phyloP scores from a whole-genome alignment of 2,113 vertebrate genomes.

The Trematomus loennbergii region DNA sequence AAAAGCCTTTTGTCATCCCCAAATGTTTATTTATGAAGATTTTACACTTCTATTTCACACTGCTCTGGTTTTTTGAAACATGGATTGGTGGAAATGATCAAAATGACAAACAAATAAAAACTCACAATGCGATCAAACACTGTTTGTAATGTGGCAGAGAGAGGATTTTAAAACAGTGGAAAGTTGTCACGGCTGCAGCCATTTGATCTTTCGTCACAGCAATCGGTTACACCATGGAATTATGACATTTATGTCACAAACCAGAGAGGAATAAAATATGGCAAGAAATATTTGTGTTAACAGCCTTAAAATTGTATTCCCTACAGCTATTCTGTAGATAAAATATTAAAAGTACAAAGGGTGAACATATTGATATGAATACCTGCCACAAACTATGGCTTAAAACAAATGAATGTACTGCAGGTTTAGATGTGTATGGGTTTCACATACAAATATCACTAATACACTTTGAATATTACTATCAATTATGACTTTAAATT shows the following conservation, averaged over 20 bases:
- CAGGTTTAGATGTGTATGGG: neutral
- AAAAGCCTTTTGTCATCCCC: constrained; percentile 60
- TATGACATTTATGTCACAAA: neutral
- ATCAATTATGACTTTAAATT: constrained; percentile 30
- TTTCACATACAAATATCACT: neutral
- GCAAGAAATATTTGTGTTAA: neutral
- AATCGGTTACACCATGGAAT: neutral
- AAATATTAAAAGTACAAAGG: constrained; percentile 7
- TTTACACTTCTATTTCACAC: constrained; percentile 58
- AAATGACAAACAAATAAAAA: constrained; percentile 58
- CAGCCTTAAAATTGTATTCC: constrained; percentile 24
- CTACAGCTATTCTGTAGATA: neutral
- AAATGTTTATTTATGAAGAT: constrained; percentile 59
- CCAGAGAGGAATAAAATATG: constrained; percentile 21
- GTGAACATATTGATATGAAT: neutral
- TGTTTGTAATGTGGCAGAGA: constrained; percentile 1
- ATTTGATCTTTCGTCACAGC: neutral
- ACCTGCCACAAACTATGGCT: neutral
- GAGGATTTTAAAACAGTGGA: constrained; percentile 4
- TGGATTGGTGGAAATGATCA: constrained; percentile 47
- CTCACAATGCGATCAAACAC: neutral
- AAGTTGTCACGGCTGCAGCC: neutral
- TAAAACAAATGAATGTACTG: constrained; percentile 19
- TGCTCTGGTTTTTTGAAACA: constrained; percentile 38
- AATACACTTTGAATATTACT: constrained; percentile 2